Base-by-base conservation (phyloP, 2,797 vertebrate species). In the Pangasius djambal region DNA sequence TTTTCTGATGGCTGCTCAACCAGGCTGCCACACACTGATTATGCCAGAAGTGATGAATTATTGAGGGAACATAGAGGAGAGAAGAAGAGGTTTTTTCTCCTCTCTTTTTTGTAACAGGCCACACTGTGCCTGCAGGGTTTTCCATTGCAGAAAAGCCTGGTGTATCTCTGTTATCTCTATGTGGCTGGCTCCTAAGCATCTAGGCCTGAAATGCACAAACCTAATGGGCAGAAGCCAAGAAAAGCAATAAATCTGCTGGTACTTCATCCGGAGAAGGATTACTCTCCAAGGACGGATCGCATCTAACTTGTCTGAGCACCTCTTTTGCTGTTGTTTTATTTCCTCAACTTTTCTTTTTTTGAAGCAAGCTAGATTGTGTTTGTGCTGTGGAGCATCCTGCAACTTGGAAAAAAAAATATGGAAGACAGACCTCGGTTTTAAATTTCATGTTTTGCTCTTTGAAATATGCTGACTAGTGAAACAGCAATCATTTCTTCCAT, bases 211-310 rank as follows among this genome's bases (percentile, higher is more conserved):
- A 83, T 63, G 74, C 74, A 83, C 89, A 85, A 88, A 88, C 69
- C 50, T 87, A 79, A 87, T 86, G 88, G 87, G 85, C 85, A 89
- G 87, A 61, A 78, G 87, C 84, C 34, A 77, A 86, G 16, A 89
- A 77, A 86, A 70, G 89, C 88, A 87, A 90, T 92, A 89, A 90
- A 88, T 92, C 91, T 89, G 65, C 67, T 18, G 82, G 59, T 74
- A 90, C 88, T 90, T 90, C 87, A 87, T 88, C 87, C 83, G 13
- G 67, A 89, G 90, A 85, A 88, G 82, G 74, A 86, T 40, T 74
- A 69, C 67, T 89, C 85, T 89, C 88, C 13, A 3, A 90, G 77
- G 85, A 89, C 31, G 28, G 57, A 75, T 70, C 20, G 50, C 44
- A 69, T 87, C 57, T 89, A 48, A 84, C 88, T 84, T 85, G 79